phyloP scores from a whole-genome alignment of 2,888 invertebrate species.

The Luperina nickerlii region DNA sequence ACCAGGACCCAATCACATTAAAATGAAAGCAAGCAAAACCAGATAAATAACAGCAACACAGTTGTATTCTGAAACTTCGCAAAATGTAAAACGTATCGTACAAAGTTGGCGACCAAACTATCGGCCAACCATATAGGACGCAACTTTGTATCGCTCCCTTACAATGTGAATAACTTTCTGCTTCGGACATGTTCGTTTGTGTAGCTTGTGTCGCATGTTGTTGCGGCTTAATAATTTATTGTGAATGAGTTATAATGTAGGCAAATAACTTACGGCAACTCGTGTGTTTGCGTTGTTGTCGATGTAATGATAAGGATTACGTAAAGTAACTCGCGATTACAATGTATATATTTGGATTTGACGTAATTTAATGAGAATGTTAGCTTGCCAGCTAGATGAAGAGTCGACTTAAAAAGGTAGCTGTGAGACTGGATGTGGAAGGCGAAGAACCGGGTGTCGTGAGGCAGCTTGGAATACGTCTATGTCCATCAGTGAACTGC shows the following conservation, averaged over 20 bases:
- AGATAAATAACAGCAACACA: conserved; percentile 17
- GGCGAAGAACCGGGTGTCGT: background rate
- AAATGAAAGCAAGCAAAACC: background rate
- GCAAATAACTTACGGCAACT: background rate
- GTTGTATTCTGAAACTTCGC: conserved; percentile 18
- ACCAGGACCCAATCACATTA: background rate
- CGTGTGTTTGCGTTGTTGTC: background rate
- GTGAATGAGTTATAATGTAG: conserved; percentile 12
- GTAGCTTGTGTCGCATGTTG: conserved; percentile 21
- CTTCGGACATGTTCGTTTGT: conserved; percentile 27
- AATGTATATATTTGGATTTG: background rate
- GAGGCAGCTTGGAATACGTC: background rate
- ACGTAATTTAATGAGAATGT: background rate
- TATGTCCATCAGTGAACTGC: background rate
- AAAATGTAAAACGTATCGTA: conserved; percentile 22
- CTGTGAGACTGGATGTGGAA: background rate
- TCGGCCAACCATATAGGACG: conserved; percentile 31
- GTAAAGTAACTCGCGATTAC: background rate
- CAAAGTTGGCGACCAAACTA: conserved; percentile 55
- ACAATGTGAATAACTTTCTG: conserved; percentile 45
- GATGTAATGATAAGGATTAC: background rate
- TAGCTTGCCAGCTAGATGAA: too few relatives aligned
- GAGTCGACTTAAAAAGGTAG: background rate
- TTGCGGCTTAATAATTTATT: conserved; percentile 35
- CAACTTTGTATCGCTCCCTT: conserved; percentile 53